phyloP scores from a whole-genome alignment of 1,140 invertebrate genomes.

The Ditylenchus dipsaci region DNA sequence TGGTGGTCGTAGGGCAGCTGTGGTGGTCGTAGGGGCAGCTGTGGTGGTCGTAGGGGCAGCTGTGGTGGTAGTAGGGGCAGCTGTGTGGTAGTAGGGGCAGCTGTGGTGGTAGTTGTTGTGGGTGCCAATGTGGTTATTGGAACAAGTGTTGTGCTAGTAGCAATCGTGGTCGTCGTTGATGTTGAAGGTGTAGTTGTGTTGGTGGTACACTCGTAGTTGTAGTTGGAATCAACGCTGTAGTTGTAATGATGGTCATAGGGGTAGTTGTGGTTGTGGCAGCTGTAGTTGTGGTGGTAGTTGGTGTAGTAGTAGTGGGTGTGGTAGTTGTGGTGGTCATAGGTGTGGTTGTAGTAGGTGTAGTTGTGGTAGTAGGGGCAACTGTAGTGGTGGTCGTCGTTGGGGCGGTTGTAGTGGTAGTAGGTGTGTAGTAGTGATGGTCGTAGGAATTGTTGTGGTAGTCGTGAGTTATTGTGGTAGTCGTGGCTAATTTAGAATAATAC shows the following conservation, averaged over 20 bases:
- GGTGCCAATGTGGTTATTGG: background rate
- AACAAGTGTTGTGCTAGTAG: background rate
- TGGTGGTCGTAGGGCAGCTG: background rate
- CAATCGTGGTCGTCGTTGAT: background rate
- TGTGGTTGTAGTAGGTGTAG: background rate
- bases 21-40: background rate
- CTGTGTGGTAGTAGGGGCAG: background rate
- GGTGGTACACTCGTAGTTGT: background rate
- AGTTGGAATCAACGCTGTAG: background rate
- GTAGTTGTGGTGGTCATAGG: background rate
- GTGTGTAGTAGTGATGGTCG: too few species aligned
- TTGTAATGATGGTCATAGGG: background rate
- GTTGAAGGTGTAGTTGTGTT: background rate
- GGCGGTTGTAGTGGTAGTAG: too few species aligned
- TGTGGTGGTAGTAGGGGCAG: too few species aligned
- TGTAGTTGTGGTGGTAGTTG: constrained; percentile 60
- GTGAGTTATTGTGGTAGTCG: too few species aligned
- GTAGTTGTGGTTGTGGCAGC: constrained; percentile 71
- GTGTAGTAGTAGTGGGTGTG: background rate
- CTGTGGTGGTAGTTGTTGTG: background rate
- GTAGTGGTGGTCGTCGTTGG: background rate
- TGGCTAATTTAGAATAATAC: too few species aligned
- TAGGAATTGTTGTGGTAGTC: too few species aligned
- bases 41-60: background rate
- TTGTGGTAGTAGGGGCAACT: background rate